Conservation (phyloP, 1,140 invertebrate genomes). For the Macrostomum lignano region DNA sequence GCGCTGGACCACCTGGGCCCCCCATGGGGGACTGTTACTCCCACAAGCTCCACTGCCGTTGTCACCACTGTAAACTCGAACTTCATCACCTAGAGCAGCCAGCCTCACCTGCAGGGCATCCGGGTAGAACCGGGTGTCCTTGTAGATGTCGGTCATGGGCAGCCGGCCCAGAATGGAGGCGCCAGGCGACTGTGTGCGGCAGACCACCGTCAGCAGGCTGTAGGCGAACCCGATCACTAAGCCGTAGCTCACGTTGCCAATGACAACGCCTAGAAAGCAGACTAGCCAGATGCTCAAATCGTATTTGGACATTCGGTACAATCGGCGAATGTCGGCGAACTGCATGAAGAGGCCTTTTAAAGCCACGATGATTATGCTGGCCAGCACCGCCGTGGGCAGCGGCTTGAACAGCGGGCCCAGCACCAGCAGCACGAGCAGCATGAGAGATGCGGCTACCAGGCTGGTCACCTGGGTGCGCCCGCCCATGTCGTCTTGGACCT, state of each 20-base stretch:
- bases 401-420: conserved; percentile 26
- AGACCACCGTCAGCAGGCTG: conserved; percentile 39
- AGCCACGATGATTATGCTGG: conserved; percentile 61
- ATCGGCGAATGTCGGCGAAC: conserved; percentile 39
- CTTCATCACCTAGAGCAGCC: too few species aligned
- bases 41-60: too few species aligned
- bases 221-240: conserved; percentile 40
- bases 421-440: conserved; percentile 30
- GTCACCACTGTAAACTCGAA: too few species aligned
- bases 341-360: conserved; percentile 62
- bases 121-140: conserved; percentile 11
- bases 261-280: conserved; percentile 45
- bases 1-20: too few species aligned
- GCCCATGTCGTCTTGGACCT: not conserved
- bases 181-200: conserved; percentile 17
- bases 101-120: too few species aligned
- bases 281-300: conserved; percentile 55
- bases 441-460: conserved; percentile 26
- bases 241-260: conserved; percentile 57
- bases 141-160: conserved; percentile 23
- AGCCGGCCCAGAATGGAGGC: conserved; percentile 17
- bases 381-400: conserved; percentile 37
- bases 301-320: conserved; percentile 44
- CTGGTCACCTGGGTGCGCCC: conserved; percentile 22
- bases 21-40: too few species aligned